Percentiles rank a stretch among this genome's conserved stretches.
Conservation (phyloP, 2,888 invertebrate species). For the Nomada fucata region DNA sequence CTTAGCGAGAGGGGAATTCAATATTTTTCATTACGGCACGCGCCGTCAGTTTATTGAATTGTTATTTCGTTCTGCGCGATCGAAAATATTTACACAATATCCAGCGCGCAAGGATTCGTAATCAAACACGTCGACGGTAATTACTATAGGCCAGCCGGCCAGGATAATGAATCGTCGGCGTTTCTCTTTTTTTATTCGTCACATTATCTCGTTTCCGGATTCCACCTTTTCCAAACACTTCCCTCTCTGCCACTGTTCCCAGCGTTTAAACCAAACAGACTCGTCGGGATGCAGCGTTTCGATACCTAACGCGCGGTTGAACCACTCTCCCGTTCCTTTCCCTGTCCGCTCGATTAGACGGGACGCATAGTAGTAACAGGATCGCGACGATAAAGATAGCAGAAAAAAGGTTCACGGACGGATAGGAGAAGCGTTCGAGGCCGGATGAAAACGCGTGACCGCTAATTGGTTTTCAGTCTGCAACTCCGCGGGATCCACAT, state of each 20-base stretch:
- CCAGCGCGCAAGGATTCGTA: constrained; percentile 13
- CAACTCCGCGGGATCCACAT: constrained; percentile 31
- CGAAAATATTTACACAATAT: constrained; percentile 49
- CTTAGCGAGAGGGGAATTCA: constrained; percentile 16
- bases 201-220: neutral
- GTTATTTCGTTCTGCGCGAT: constrained; percentile 43
- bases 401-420: no score
- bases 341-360: neutral
- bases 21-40: constrained; percentile 40
- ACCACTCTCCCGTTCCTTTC: neutral
- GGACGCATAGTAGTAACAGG: no score
- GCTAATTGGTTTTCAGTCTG: constrained; percentile 46
- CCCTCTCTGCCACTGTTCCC: neutral
- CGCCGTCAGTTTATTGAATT: constrained; percentile 44
- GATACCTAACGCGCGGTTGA: neutral
- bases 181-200: neutral
- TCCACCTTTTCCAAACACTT: no score
- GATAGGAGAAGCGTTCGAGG: neutral
- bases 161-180: constrained; percentile 17
- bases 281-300: neutral
- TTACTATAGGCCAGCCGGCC: constrained; percentile 17
- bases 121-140: constrained; percentile 41
- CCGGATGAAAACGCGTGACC: constrained; percentile 29
- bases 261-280: neutral
- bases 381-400: no score